These are phyloP conservation scores for Lamellibrachia columna DNA, from an alignment of 2,888 invertebrate genomes.

Conservation along the genomic window DNA sequence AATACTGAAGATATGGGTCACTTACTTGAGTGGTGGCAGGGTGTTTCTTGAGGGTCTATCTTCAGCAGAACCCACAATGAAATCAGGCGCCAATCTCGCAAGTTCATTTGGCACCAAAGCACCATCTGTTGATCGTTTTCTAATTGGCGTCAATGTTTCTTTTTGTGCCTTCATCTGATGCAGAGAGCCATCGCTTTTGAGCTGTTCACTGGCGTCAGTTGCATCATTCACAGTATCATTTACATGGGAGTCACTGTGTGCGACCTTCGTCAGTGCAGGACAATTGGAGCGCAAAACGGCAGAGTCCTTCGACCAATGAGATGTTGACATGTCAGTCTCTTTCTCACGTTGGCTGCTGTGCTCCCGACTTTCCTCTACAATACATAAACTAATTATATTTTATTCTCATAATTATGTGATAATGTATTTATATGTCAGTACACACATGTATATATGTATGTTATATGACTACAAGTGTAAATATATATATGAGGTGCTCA, in stretches of 20 bases:
- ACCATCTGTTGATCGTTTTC: background rate
- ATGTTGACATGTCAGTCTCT: background rate
- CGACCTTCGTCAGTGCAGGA: background rate
- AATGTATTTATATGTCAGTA: background rate
- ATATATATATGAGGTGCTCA: too few species aligned
- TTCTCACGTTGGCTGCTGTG: background rate
- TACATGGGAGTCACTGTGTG: background rate
- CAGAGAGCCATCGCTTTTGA: background rate
- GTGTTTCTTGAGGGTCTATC: slow-evolving; percentile 7
- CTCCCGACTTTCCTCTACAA: background rate
- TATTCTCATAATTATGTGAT: background rate
- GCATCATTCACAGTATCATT: background rate
- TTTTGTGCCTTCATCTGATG: slow-evolving; percentile 10
- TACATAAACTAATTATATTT: background rate
- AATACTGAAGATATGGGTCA: background rate
- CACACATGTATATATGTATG: background rate
- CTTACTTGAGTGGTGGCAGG: slow-evolving; percentile 21
- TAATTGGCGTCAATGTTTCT: slow-evolving; percentile 2
- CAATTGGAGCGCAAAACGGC: background rate
- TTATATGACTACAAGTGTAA: background rate
- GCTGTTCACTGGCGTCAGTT: background rate
- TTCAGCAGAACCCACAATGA: slow-evolving; percentile 17
- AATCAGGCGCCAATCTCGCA: background rate
- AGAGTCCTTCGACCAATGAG: background rate
- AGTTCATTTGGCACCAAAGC: background rate